Conservation (phyloP, 2,113 vertebrate species). For the Tenrec ecaudatus region DNA sequence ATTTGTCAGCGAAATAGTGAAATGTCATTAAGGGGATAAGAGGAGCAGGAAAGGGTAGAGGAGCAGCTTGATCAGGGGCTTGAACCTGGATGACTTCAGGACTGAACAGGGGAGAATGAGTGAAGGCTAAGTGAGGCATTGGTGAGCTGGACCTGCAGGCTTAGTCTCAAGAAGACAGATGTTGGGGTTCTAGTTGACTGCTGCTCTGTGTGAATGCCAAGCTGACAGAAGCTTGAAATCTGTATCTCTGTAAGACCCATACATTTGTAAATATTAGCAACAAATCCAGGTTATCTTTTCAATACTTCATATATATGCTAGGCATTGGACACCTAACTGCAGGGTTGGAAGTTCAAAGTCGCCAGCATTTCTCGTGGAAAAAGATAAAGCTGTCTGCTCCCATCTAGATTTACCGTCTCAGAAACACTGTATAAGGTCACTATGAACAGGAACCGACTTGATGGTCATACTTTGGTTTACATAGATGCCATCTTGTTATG, state of each 20-base stretch:
- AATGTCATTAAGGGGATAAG: background rate
- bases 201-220: background rate
- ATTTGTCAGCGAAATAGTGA: slow-evolving; percentile 38
- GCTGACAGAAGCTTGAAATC: background rate
- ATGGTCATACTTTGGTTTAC: background rate
- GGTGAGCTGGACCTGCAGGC: background rate
- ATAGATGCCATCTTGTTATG: background rate
- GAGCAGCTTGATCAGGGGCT: background rate
- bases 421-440: too few species aligned
- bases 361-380: too few species aligned
- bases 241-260: background rate
- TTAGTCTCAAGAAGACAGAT: background rate
- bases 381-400: too few species aligned
- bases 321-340: too few species aligned
- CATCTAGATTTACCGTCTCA: too few species aligned
- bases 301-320: too few species aligned
- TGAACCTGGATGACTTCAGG: background rate
- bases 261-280: background rate
- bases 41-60: background rate
- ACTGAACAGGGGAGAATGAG: background rate
- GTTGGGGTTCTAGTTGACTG: background rate
- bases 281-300: background rate
- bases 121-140: background rate
- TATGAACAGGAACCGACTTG: too few species aligned
- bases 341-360: too few species aligned